These are phyloP conservation scores for Neotoma lepida DNA, from an alignment of 2,113 vertebrate genomes.

Conservation along the genomic window DNA sequence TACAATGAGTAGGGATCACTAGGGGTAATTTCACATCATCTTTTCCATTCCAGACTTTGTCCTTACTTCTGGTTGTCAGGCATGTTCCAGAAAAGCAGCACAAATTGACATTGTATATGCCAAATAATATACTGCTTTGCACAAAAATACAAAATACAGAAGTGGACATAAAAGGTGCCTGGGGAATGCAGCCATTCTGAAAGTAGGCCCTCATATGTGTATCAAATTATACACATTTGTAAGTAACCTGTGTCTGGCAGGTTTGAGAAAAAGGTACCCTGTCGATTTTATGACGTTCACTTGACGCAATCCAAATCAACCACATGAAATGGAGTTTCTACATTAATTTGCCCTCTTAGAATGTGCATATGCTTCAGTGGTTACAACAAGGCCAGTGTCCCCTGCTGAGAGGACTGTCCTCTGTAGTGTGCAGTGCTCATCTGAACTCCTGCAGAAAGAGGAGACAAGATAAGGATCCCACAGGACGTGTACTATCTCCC, in stretches of 20 bases:
- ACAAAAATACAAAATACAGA: background rate
- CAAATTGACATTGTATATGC: background rate
- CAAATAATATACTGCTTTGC: background rate
- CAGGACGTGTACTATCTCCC: rapidly evolving
- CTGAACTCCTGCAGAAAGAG: background rate
- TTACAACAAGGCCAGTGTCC: background rate
- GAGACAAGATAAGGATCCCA: rapidly evolving
- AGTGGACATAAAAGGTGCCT: background rate
- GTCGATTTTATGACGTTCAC: background rate
- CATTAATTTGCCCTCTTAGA: background rate
- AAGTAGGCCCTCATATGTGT: background rate
- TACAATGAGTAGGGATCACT: background rate
- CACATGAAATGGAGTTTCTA: background rate
- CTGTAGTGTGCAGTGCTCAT: background rate
- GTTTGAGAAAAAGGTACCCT: slow-evolving; percentile 20
- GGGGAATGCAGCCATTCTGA: background rate
- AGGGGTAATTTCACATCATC: background rate
- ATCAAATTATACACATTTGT: background rate
- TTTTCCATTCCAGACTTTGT: background rate
- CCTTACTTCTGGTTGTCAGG: background rate
- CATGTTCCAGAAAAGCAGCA: slow-evolving; percentile 17
- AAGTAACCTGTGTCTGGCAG: background rate
- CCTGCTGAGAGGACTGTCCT: background rate
- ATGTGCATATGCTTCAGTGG: background rate
- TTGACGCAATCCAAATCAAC: slow-evolving; percentile 24